Percentiles rank a stretch among this genome's conserved stretches.
phyloP scores from a whole-genome alignment of 1,140 invertebrate species.

The Brachionus plicatilis region DNA sequence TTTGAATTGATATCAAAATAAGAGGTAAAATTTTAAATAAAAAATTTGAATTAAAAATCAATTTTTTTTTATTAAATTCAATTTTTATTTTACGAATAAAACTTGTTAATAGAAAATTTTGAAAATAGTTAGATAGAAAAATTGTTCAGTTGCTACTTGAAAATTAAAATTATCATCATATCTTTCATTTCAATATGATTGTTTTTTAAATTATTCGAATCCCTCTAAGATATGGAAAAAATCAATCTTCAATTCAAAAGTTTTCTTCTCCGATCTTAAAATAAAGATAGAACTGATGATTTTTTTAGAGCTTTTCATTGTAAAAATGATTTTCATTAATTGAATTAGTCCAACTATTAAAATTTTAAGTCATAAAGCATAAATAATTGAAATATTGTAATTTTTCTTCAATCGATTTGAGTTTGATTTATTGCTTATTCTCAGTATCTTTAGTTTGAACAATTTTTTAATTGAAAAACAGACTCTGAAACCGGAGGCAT shows the following conservation, averaged over 20 bases:
- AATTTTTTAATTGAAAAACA: not conserved
- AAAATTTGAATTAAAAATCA: not conserved
- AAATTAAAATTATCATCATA: not conserved
- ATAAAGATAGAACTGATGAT: not conserved
- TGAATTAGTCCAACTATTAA: not conserved
- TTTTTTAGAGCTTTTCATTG: not conserved
- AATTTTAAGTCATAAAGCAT: conserved; percentile 5
- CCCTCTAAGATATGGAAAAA: not conserved
- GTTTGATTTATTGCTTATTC: not conserved
- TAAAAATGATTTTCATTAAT: not conserved
- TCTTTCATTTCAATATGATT: not conserved
- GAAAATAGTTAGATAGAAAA: not conserved
- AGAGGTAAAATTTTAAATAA: not conserved
- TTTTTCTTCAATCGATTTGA: not conserved
- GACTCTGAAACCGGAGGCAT: not conserved
- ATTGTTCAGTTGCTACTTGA: not conserved
- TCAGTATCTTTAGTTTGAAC: not conserved
- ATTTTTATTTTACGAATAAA: not conserved
- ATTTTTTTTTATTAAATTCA: not conserved
- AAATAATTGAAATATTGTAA: conserved; percentile 13
- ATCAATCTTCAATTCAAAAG: not conserved
- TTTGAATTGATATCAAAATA: not conserved
- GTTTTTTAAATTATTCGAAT: not conserved
- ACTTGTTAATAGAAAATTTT: not conserved
- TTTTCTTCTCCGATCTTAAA: not conserved